Base-by-base conservation (phyloP, 2,113 vertebrate genomes). In the Actenoides lindsayi region DNA sequence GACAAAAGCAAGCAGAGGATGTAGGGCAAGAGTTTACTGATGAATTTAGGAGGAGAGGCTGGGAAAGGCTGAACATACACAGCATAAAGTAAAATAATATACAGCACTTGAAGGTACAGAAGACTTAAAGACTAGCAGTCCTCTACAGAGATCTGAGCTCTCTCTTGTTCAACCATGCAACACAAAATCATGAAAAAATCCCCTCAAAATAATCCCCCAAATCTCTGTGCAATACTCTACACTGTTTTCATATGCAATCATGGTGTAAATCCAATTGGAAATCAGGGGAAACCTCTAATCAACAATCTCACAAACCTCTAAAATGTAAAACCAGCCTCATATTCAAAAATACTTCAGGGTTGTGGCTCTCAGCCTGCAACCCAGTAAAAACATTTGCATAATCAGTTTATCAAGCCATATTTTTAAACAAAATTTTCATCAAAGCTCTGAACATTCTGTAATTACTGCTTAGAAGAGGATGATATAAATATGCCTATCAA, bases 171-270 rank as follows among this genome's bases (percentile, higher is more conserved):
- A 70, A 9, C 10, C 6, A 6, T 4, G 14, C 31, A 74, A 75
- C 3, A 35, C 4, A 28, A 62, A 94, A 20, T 9, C 33, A 71
- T 3, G 11, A 48, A 39, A 44, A 33, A 35, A 31, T 8, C 3
- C 4, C 4, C n/a, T 8, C 7, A 4, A 73, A 78, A 6, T 0
- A 67, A 5, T 17, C 12, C 25, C 35, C 10, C 41, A 56, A 1
- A 86, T 53, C 37, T 65, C 50, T 39, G 2, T 1, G 15, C 7
- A 48, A 33, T 42, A 11, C 19, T 67, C 25, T 53, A 75, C 6
- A 16, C 16, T 56, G 5, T 11, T 65, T 65, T 39, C 41, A 70
- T 16, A 35, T 9, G 21, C 37, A 63, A 11, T 7, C 64, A 41
- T 59, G 11, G 17, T 83, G 56, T 42, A 87, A 74, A 89, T 21